These are phyloP conservation scores for Leptobrachium leishanense DNA, from an alignment of 2,113 vertebrate genomes.

Conservation along the genomic window DNA sequence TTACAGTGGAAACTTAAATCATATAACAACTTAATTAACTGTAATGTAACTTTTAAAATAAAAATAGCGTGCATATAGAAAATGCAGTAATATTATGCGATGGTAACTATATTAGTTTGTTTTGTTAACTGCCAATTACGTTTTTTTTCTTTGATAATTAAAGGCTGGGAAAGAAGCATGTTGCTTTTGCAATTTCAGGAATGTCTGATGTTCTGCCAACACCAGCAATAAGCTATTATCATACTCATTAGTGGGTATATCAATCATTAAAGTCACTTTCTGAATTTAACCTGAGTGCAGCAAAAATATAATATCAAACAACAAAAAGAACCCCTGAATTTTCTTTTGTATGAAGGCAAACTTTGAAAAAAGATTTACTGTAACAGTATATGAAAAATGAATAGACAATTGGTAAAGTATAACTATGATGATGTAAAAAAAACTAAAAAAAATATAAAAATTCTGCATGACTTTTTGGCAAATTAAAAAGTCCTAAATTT, in stretches of 20 bases:
- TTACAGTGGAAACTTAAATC: neutral
- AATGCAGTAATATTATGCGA: neutral
- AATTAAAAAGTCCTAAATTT: too few species aligned
- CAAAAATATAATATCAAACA: neutral
- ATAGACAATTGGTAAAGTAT: neutral
- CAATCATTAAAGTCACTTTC: slow-evolving; percentile 11
- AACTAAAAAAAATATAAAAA: too few species aligned
- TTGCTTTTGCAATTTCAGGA: slow-evolving; percentile 51
- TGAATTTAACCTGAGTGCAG: slow-evolving; percentile 13
- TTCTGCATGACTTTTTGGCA: too few species aligned
- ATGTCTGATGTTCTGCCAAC: slow-evolving; percentile 52
- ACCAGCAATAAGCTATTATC: slow-evolving; percentile 46
- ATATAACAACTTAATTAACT: neutral
- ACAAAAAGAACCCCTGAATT: neutral
- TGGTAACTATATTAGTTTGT: slow-evolving; percentile 6
- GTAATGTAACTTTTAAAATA: neutral
- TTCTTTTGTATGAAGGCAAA: neutral
- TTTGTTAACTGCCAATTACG: slow-evolving; percentile 36
- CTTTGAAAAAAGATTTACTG: neutral
- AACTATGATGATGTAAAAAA: too few species aligned
- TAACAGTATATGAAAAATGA: neutral
- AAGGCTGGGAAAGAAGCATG: slow-evolving; percentile 51
- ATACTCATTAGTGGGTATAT: slow-evolving; percentile 40
- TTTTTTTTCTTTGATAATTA: slow-evolving; percentile 55
- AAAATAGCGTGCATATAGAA: neutral